Conservation (phyloP, 1,140 invertebrate genomes). For the Mya arenaria region DNA sequence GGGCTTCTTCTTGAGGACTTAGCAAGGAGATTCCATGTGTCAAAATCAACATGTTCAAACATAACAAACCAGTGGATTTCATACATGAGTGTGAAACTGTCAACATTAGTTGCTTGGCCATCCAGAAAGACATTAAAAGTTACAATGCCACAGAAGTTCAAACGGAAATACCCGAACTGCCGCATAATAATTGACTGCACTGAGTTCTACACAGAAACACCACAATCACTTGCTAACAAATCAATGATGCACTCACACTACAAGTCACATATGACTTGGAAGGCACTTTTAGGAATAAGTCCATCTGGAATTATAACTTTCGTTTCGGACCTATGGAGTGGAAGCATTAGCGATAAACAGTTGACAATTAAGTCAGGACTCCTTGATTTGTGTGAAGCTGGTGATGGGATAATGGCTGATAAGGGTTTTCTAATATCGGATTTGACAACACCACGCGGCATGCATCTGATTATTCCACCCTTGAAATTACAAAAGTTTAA, state of each 20-base stretch:
- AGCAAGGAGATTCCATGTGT: too few relatives aligned
- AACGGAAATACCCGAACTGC: background rate
- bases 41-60: too few relatives aligned
- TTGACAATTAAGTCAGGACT: conserved; percentile 12
- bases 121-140: too few relatives aligned
- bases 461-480: conserved; percentile 32
- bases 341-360: conserved; percentile 35
- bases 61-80: too few relatives aligned
- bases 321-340: background rate
- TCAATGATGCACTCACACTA: conserved; percentile 41
- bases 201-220: conserved; percentile 57
- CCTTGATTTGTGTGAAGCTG: conserved; percentile 1
- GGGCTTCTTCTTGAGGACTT: too few relatives aligned
- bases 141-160: background rate
- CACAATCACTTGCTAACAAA: conserved; percentile 26
- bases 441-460: conserved; percentile 16
- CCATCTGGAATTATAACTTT: conserved; percentile 21
- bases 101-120: too few relatives aligned
- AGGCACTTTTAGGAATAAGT: conserved; percentile 39
- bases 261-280: conserved; percentile 52
- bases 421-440: conserved; percentile 44
- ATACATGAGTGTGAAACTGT: too few relatives aligned
- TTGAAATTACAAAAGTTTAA: conserved; percentile 18
- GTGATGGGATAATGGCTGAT: conserved; percentile 34
- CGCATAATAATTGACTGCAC: conserved; percentile 58